These are phyloP conservation scores for Phortica okadai DNA, from an alignment of 2,888 invertebrate species.

Conservation along the genomic window DNA sequence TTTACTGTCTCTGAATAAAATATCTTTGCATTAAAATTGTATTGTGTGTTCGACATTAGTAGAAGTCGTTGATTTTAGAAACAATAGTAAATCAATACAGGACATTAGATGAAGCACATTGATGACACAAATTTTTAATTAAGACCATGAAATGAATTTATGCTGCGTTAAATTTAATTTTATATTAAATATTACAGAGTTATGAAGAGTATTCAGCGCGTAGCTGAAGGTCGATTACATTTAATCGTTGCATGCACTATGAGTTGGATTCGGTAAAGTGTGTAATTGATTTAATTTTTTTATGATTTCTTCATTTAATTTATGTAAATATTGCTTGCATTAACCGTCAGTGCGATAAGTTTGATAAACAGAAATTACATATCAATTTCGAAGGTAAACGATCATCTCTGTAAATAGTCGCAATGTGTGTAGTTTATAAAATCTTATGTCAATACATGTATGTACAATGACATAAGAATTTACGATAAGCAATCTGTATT, in stretches of 20 bases:
- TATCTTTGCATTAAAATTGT: too few species aligned
- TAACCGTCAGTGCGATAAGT: neutral
- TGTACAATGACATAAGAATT: too few species aligned
- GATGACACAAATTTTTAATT: conserved; percentile 24
- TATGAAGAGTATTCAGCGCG: neutral
- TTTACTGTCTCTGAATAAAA: neutral
- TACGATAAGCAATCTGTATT: too few species aligned
- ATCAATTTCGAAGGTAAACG: too few species aligned
- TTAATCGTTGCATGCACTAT: neutral
- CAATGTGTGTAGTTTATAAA: too few species aligned
- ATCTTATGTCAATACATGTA: too few species aligned
- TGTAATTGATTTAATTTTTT: neutral
- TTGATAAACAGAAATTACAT: neutral
- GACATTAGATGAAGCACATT: too few species aligned
- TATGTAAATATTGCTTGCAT: neutral
- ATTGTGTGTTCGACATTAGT: too few species aligned
- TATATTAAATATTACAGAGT: neutral
- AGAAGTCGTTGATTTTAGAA: too few species aligned
- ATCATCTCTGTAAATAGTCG: too few species aligned
- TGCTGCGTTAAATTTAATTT: conserved; percentile 21
- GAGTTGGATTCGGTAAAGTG: neutral
- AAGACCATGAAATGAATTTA: conserved; percentile 28
- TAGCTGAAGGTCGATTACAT: neutral
- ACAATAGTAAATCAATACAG: too few species aligned
- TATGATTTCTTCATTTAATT: neutral